Evolutionary conservation across 92 coral and sea anemone genomes (phyloP).

Genomic region (Epizoanthus stellaris): DNA sequence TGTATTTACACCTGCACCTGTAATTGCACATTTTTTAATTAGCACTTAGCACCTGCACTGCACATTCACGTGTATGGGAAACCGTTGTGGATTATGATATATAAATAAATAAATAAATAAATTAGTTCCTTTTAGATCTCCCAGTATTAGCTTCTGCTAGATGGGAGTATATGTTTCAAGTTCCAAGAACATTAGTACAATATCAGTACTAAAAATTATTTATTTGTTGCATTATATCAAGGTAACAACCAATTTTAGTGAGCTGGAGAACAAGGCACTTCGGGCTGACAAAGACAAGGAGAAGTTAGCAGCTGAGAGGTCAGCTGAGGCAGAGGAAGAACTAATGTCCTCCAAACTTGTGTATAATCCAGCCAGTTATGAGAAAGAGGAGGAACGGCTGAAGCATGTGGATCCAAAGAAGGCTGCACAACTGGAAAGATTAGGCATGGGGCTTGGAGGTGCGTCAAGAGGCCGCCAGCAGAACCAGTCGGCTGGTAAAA

Average conservation of each 20-base stretch:
- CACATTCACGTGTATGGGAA: too few relatives aligned
- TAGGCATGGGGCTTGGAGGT: constrained; percentile 95
- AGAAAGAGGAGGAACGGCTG: constrained; percentile 92
- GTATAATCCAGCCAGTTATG: constrained; percentile 80
- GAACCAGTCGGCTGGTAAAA: constrained; percentile 73
- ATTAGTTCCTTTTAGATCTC: too few relatives aligned
- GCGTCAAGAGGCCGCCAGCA: constrained; percentile 39
- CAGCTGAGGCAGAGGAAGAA: constrained; percentile 81
- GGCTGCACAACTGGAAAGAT: constrained; percentile 93
- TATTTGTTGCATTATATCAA: constrained; percentile 18
- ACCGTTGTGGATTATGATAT: too few relatives aligned
- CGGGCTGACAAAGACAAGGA: constrained; percentile 85
- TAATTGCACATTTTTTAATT: too few relatives aligned
- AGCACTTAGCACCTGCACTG: too few relatives aligned
- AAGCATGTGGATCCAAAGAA: constrained; percentile 93
- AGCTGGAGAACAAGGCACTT: constrained; percentile 84
- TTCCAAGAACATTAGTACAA: neutral
- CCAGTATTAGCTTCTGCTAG: neutral
- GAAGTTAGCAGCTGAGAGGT: constrained; percentile 74
- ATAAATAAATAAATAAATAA: too few relatives aligned
- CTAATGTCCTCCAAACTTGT: constrained; percentile 84
- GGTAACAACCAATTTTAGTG: constrained; percentile 94
- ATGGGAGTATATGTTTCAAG: too few relatives aligned
- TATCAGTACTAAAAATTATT: neutral
- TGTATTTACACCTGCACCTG: too few relatives aligned